phyloP scores from a whole-genome alignment of 2,797 vertebrate genomes.

The Gymnopithys bicolor region DNA sequence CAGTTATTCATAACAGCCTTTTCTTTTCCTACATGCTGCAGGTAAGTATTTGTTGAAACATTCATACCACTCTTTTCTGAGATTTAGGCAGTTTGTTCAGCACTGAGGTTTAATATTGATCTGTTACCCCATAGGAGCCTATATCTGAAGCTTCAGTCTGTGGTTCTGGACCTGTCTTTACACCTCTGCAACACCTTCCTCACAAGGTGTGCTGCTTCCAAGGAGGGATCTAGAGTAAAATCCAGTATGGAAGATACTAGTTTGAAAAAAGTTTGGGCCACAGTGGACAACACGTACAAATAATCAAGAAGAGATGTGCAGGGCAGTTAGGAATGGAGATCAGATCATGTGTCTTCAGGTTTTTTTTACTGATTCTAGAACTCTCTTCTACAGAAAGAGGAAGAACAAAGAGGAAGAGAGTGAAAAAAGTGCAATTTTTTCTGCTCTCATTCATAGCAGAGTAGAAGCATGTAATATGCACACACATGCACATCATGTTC shows the following conservation, averaged over 20 bases:
- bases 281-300: neutral
- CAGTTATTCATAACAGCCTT: neutral
- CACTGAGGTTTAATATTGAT: neutral
- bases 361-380: neutral
- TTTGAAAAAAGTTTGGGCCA: neutral
- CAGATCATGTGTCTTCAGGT: neutral
- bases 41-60: neutral
- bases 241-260: neutral
- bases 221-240: neutral
- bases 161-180: neutral
- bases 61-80: neutral
- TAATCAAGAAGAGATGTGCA: neutral
- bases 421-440: neutral
- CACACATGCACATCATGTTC: neutral
- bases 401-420: neutral
- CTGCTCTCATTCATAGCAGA: neutral
- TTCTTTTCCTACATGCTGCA: neutral
- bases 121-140: neutral
- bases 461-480: neutral
- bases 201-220: neutral
- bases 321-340: neutral
- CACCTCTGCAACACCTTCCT: neutral
- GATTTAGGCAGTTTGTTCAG: neutral
- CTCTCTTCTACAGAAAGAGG: neutral
- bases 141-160: neutral